Evolutionary conservation across 2,888 invertebrate genomes (phyloP), one percentile per base, ranked within the genome.

Genomic region (Drosophila limbata): DNA sequence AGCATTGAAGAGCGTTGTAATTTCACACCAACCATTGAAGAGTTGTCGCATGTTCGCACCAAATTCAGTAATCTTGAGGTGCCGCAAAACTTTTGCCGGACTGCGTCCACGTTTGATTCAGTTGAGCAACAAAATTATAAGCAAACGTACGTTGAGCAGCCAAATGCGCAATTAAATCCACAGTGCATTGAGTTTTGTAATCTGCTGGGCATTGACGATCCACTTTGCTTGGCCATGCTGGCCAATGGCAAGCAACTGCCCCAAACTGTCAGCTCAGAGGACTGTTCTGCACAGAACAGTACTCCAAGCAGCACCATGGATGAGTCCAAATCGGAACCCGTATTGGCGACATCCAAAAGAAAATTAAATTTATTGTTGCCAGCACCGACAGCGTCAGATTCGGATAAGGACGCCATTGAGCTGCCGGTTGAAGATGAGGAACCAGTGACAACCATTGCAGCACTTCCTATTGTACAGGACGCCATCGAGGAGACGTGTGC

Each of bases 121-220:
- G 48, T 51, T 9, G 67, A 52, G 4, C 69, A 77, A 4, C 61
- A 68, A 2, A 92, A 93, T 39, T 91, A 90, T 52, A 89, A 91
- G 9, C 92, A 88, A n/a, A 92, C 90, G 61, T 79, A 90, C 37
- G 70, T 79, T 6, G 80, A 90, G 44, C 94, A 94, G 53, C 93
- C 92, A 13, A 93, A 93, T 47, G 94, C 95, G 3, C 92, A 94
- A 78, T 90, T 94, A 33, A 96, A 96, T 90, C 94, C 95, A 13
- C 97, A 97, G 91, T 96, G 96, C 9, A 93, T 93, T 13, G 89
- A 93, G 15, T 94, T 97, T 45, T 97, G 96, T 92, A 93, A 95
- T 50, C 94, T 91, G 70, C 91, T 97, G 40, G 95, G 95, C 0
- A 95, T 98, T 62, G 96, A 96, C 90, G 98, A 98, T 93, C 98